Percentiles rank a stretch among this genome's conserved stretches.
phyloP scores from a whole-genome alignment of 2,113 vertebrate species.

The Gadus chalcogrammus region DNA sequence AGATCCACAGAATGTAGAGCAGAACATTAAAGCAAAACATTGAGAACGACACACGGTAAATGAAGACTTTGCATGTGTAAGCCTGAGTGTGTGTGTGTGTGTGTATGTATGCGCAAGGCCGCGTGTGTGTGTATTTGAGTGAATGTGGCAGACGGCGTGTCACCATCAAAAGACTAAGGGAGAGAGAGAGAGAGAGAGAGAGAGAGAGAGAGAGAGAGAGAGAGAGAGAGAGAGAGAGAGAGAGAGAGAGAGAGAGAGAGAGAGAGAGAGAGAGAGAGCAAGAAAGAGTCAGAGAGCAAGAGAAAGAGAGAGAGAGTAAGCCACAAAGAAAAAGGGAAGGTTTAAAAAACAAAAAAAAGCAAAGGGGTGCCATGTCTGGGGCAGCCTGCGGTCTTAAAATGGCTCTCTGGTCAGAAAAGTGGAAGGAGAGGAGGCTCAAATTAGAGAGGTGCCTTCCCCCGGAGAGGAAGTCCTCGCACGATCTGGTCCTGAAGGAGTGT shows the following conservation, averaged over 20 bases:
- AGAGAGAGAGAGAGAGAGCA: slow-evolving; percentile 33
- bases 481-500: slow-evolving; percentile 57
- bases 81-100: slow-evolving; percentile 3
- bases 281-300: too few species aligned
- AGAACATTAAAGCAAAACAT: too few species aligned
- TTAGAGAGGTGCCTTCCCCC: slow-evolving; percentile 74
- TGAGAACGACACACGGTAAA: slow-evolving; percentile 5
- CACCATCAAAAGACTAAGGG: slow-evolving; percentile 60
- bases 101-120: slow-evolving; percentile 25
- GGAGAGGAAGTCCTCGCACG: slow-evolving; percentile 74
- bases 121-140: slow-evolving; percentile 24
- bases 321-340: slow-evolving; percentile 44
- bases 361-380: slow-evolving; percentile 56
- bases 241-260: slow-evolving; percentile 12
- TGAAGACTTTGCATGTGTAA: neutral
- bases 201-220: slow-evolving; percentile 36
- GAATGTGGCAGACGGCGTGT: slow-evolving; percentile 67
- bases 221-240: slow-evolving; percentile 28
- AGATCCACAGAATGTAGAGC: too few species aligned
- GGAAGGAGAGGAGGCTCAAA: slow-evolving; percentile 73
- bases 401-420: slow-evolving; percentile 75
- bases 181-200: neutral
- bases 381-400: slow-evolving; percentile 66
- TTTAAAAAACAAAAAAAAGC: slow-evolving; percentile 42
- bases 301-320: slow-evolving; percentile 14